Conservation (phyloP, 1,140 invertebrate genomes). For the Ostrea edulis region DNA sequence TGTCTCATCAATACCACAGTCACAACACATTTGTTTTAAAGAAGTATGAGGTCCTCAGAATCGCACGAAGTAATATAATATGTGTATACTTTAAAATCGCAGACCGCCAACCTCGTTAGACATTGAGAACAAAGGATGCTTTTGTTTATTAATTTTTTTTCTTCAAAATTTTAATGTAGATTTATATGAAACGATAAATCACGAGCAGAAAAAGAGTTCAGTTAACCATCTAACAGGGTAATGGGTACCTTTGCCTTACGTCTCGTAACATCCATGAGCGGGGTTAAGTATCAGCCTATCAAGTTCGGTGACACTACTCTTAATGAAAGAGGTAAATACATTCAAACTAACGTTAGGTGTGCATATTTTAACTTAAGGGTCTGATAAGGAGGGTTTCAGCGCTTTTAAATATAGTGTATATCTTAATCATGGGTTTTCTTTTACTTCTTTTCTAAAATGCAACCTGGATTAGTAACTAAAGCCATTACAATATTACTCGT, state of each 20-base stretch:
- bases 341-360: background rate
- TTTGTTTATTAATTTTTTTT: constrained; percentile 3
- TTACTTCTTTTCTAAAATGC: background rate
- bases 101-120: background rate
- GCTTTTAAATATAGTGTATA: background rate
- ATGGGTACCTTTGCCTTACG: background rate
- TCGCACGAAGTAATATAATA: background rate
- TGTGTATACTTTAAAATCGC: background rate
- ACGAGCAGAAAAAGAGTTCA: background rate
- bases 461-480: background rate
- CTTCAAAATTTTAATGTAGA: constrained; percentile 13
- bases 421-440: constrained; percentile 26
- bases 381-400: constrained; percentile 12
- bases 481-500: background rate
- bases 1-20: background rate
- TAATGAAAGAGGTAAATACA: background rate
- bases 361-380: background rate
- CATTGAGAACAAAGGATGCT: background rate
- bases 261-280: constrained; percentile 16
- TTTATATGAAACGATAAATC: constrained; percentile 18
- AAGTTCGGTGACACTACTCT: background rate
- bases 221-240: background rate
- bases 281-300: constrained; percentile 21
- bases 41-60: background rate
- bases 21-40: background rate